Conservation (phyloP, 2,113 vertebrate species). For the Hipposideros armiger region DNA sequence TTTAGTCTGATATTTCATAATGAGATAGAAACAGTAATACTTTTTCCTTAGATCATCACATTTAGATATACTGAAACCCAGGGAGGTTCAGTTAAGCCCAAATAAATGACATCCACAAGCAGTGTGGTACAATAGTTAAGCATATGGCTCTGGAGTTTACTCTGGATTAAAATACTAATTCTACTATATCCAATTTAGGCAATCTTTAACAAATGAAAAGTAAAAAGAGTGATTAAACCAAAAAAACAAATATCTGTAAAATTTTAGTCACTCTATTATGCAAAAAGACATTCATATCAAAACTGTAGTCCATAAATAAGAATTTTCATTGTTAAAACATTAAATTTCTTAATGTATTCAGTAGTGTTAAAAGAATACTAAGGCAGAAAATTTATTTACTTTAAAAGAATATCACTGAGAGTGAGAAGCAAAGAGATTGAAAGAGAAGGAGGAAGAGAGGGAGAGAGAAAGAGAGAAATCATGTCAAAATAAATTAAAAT, state of each 20-base stretch:
- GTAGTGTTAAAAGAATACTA: background rate
- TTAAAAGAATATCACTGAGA: background rate
- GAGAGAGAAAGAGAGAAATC: too few relatives aligned
- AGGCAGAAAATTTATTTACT: background rate
- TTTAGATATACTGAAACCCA: background rate
- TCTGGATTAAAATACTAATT: conserved; percentile 31
- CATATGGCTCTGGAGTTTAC: background rate
- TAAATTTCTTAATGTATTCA: background rate
- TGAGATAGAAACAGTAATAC: background rate
- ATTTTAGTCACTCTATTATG: background rate
- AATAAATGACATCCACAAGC: background rate
- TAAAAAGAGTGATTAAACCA: background rate
- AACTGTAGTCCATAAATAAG: background rate
- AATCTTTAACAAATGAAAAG: background rate
- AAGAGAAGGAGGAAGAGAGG: background rate
- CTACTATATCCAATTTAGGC: background rate
- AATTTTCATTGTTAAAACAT: background rate
- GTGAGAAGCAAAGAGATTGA: background rate
- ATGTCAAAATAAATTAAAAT: background rate
- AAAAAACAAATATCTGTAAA: background rate
- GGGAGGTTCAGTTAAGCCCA: background rate
- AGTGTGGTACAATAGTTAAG: background rate
- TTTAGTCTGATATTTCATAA: background rate
- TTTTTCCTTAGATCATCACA: background rate
- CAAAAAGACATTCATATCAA: background rate